Conservation (phyloP, 2,113 vertebrate genomes). For the Excalfactoria chinensis region DNA sequence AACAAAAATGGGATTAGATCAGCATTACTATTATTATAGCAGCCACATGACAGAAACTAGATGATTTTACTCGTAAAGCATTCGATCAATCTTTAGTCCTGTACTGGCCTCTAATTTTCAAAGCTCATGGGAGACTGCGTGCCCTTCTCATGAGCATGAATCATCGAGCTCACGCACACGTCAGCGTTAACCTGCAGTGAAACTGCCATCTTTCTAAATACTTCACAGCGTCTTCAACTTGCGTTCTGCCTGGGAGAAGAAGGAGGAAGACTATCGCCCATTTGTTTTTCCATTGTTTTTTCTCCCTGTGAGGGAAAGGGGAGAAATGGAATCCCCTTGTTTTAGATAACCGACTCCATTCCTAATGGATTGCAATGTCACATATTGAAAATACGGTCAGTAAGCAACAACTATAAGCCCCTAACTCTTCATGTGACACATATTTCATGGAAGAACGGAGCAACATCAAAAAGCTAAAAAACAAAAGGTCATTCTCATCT, state of each 20-base stretch:
- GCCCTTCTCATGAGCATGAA: neutral
- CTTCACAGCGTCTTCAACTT: neutral
- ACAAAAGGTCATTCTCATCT: slow-evolving; percentile 22
- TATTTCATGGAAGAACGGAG: slow-evolving; percentile 57
- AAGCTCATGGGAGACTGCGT: neutral
- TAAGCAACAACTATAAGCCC: slow-evolving; percentile 45
- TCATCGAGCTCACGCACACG: neutral
- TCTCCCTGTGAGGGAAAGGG: neutral
- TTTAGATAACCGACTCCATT: neutral
- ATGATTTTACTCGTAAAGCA: slow-evolving; percentile 10
- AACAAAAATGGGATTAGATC: neutral
- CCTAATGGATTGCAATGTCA: slow-evolving; percentile 9
- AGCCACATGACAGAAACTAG: neutral
- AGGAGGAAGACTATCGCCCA: neutral
- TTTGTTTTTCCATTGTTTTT: neutral
- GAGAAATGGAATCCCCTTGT: slow-evolving; percentile 6
- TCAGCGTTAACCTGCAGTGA: neutral
- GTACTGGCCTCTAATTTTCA: neutral
- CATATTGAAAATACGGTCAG: slow-evolving; percentile 33
- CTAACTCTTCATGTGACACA: slow-evolving; percentile 37
- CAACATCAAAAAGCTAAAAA: slow-evolving; percentile 41
- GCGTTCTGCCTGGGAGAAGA: neutral
- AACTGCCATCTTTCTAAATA: neutral
- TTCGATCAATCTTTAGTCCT: neutral
- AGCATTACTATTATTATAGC: neutral